These are phyloP conservation scores for Serrognathus titanus DNA, from an alignment of 2,888 invertebrate species.

Conservation along the genomic window DNA sequence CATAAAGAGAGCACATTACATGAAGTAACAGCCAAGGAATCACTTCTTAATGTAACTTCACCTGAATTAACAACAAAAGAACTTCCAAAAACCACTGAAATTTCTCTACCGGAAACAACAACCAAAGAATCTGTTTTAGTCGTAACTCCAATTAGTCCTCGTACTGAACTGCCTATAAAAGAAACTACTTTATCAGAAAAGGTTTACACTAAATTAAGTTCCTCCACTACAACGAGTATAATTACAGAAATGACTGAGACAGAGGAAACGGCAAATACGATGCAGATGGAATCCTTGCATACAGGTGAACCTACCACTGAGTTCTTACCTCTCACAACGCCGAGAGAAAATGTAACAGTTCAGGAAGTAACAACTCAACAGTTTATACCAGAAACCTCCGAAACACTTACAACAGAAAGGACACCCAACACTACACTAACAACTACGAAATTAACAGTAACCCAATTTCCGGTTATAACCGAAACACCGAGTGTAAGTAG, in stretches of 20 bases:
- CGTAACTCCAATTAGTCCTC: too few relatives aligned
- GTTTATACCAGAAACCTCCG: neutral
- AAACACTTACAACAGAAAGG: neutral
- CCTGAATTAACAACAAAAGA: neutral
- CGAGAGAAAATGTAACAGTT: too few relatives aligned
- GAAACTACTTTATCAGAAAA: too few relatives aligned
- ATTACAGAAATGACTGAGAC: too few relatives aligned
- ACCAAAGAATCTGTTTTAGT: neutral
- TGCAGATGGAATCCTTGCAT: too few relatives aligned
- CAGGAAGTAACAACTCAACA: too few relatives aligned
- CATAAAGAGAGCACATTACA: constrained; percentile 1
- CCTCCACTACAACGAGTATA: too few relatives aligned
- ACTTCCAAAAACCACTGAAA: neutral
- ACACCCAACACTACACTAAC: constrained; percentile 5
- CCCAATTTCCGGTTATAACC: neutral
- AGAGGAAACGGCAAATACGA: too few relatives aligned
- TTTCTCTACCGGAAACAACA: neutral
- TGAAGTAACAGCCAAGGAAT: constrained; percentile 9
- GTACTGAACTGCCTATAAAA: too few relatives aligned
- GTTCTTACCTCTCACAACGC: too few relatives aligned
- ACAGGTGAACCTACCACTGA: too few relatives aligned
- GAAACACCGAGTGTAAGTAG: constrained; percentile 21
- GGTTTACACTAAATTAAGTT: too few relatives aligned
- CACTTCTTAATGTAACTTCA: neutral
- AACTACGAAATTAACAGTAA: constrained; percentile 4